Base-by-base conservation (phyloP, 1,140 invertebrate genomes). In the Brevipalpus yothersi region DNA sequence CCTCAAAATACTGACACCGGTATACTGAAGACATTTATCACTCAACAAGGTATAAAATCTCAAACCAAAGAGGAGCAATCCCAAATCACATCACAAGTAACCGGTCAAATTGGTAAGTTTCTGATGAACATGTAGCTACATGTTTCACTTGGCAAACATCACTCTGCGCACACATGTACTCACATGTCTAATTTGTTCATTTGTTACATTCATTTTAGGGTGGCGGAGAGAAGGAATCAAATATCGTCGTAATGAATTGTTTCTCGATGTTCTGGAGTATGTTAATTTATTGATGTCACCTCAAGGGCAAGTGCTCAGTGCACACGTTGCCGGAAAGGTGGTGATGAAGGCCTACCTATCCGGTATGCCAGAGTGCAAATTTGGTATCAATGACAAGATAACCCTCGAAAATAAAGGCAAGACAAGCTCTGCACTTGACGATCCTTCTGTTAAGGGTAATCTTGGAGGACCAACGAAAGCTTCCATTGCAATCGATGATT, bases 331-430 rank as follows among this genome's bases (percentile, higher is more conserved):
- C 61, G 95, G 95, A 42, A 95, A 95, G 72, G 92, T 99, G 45
- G 87, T 98, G 0, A 99, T 99, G 94, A 99, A 99, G 73, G 95
- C 91, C 0, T 99, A 97, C 70, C 74, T 99, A 39, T 96, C 91
- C 45, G 95, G 95, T 39, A 99, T 99, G 95, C 95, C 95, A 0
- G 95, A 99, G 71, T 99, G 95, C 75, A 99, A 99, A 75, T 99
- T 99, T 75, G 95, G 95, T 15, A 98, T 99, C 67, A 99, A 99
- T 69, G 95, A 99, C 69, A 99, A 98, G 73, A 87, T 99, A 59
- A 86, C 96, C 0, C 94, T 99, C 86, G 95, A 99, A 67, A 86
- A 84, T 0, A 98, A 96, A 72, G 88, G 90, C 7, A 79, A 79
- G 58, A 72, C 83, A 80, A 49, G 45, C 10, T 40, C 58, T 40